Evolutionary conservation across 2,113 vertebrate species (phyloP), one percentile per base, ranked within the genome.

Genomic region (Mobula birostris): DNA sequence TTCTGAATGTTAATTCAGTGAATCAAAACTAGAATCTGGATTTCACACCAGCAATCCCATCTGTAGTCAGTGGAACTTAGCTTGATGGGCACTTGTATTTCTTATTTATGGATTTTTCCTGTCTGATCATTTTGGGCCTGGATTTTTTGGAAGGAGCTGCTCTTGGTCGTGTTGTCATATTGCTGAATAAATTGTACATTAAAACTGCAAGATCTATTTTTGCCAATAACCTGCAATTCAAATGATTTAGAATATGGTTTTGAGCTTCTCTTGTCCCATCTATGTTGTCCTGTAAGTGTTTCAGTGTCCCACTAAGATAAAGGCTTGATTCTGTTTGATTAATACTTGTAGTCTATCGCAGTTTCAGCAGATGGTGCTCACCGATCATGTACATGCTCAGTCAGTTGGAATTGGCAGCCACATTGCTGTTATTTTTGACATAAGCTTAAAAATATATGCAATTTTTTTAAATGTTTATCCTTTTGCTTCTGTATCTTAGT

Each of bases 301-400:
- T 36, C 14, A 17, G 32, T 32, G 77, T 11, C n/a, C n/a, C 77
- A 79, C n/a, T 32, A 17, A 66, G 61, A 66, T 19, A 90, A 90
- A 90, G 85, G 63, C 61, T 32, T 66, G 85, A 66, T 90, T 56
- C 21, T n/a, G 83, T 88, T 88, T 29, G 29, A 88, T 88, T 88
- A 92, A 48, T 66, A 24, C 90, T 93, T 93, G 91, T 76, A 93
- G 91, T 93, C 40, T 93, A 24, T 29, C 91, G 74, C 68, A 93
- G 27, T 93, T 72, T 93, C 91, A 93, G 68, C 91, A 93, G 91
- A 93, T 93, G 91, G 91, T 48, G 91, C 91, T 93, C 36, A 93
- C 21, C 40, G 91, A 93, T 93, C 91, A 74, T 7, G 32, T 56
- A 93, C 40, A 56, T 40, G 91, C 70, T 93, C 70, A 74, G 68